Percentiles rank a stretch among this genome's conserved stretches.
Conservation (phyloP, 2,113 vertebrate species). For the Pomatorhinus ruficollis region DNA sequence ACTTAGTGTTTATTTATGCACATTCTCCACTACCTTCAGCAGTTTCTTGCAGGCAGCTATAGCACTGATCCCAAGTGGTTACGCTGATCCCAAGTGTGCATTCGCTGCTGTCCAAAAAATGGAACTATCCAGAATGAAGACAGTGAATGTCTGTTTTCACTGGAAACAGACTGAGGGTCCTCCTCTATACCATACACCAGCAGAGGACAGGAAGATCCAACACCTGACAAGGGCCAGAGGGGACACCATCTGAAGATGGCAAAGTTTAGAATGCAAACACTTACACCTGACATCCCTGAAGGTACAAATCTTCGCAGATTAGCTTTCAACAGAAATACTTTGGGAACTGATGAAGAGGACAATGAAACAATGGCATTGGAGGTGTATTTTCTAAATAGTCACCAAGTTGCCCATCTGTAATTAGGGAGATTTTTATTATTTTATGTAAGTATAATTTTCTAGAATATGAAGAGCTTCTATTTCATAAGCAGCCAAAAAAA, state of each 20-base stretch:
- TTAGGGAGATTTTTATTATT: not conserved
- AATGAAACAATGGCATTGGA: not conserved
- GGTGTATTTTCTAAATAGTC: not conserved
- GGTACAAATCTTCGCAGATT: not conserved
- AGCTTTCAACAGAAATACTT: not conserved
- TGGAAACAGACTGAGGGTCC: not conserved
- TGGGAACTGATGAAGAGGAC: not conserved
- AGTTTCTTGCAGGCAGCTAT: not conserved
- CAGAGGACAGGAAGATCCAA: not conserved
- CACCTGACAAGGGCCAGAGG: not conserved
- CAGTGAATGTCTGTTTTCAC: not conserved
- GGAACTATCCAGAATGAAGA: not conserved
- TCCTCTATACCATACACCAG: not conserved
- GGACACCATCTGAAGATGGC: not conserved
- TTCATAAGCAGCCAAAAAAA: not conserved
- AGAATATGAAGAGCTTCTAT: not conserved
- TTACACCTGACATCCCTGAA: not conserved
- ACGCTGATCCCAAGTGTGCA: fast-evolving
- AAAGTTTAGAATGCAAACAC: not conserved
- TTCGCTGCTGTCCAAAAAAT: not conserved
- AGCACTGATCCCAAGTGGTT: not conserved
- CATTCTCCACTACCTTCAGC: not conserved
- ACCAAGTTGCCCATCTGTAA: not conserved
- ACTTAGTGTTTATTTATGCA: not conserved
- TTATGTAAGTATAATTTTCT: not conserved